Evolutionary conservation across 2,113 vertebrate genomes (phyloP), one percentile per base, ranked within the genome.

Genomic region (Anser cygnoides): DNA sequence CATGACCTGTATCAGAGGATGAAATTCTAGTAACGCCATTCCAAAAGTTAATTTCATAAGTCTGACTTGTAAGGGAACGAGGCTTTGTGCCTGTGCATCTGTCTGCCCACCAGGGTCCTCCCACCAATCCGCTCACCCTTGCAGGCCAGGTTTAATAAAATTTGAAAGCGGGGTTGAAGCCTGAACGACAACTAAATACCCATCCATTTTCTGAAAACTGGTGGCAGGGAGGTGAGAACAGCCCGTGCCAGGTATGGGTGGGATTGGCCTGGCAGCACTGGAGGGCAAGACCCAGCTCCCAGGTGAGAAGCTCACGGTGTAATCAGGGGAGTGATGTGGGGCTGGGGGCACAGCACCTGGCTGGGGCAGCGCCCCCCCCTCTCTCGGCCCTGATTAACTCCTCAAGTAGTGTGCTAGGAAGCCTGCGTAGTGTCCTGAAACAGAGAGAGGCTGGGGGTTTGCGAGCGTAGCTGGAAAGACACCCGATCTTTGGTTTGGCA

Each of bases 351-450:
- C 44, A 35, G 46, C 7, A 13, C 49, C 35, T 9, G 46, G 5
- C 46, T 11, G 21, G 46, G 22, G 35, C 6, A 0, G 22, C 1
- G 1, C 5, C 1, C 6, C 37, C 37, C 63, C 41, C 71, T 13
- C 18, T 2, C 37, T 72, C 29, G 54, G 61, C 46, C 68, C 35
- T 62, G 25, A 19, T 26, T 19, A 41, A 46, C 63, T 82, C 41
- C 33, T 33, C 1, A 1, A 26, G 41, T 4, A 13, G 19, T 2
- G 49, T 28, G 54, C 41, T 55, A 11, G 11, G 23, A 41, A 55
- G 31, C 22, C 58, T 10, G 12, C 9, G 14, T 29, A 11, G 25
- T 0, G 25, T 74, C 73, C 70, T 20, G 65, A 55, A 58, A 25
- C 55, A 18, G 55, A 4, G 3, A 22, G 59, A 23, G 54, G 49